phyloP scores from a whole-genome alignment of 2,888 invertebrate species.

The Cryptophagus acutangulus region DNA sequence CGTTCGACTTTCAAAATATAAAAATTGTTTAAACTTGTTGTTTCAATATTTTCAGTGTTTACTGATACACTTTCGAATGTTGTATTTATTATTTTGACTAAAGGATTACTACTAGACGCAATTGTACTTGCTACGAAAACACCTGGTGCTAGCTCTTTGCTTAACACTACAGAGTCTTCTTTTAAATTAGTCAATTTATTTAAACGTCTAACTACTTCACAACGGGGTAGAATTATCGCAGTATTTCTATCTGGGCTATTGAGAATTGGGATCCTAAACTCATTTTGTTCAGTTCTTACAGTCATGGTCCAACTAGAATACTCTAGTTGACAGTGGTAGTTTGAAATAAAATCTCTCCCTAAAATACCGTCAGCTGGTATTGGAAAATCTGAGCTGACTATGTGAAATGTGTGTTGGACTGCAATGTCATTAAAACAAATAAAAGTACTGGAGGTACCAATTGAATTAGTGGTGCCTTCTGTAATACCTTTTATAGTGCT shows the following conservation, averaged over 20 bases:
- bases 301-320: conserved; percentile 8
- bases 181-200: conserved; percentile 1
- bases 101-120: conserved; percentile 5
- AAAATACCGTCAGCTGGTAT: conserved; percentile 10
- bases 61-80: neutral
- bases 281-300: too few species aligned
- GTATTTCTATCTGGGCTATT: conserved; percentile 7
- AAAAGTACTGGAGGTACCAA: conserved; percentile 5
- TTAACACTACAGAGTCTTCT: neutral
- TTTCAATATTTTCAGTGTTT: conserved; percentile 1
- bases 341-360: conserved; percentile 1
- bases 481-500: conserved; percentile 10
- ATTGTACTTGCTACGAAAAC: conserved; percentile 11
- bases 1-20: neutral
- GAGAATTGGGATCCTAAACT: neutral
- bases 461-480: neutral
- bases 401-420: conserved; percentile 7
- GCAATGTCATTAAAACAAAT: conserved; percentile 3
- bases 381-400: conserved; percentile 7
- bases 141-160: conserved; percentile 1
- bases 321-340: conserved; percentile 5
- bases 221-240: conserved; percentile 9
- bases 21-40: neutral
- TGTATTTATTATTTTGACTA: conserved; percentile 15
- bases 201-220: conserved; percentile 8